These are phyloP conservation scores for Drosophila pectinifera DNA, from an alignment of 1,140 invertebrate genomes.

Conservation along the genomic window DNA sequence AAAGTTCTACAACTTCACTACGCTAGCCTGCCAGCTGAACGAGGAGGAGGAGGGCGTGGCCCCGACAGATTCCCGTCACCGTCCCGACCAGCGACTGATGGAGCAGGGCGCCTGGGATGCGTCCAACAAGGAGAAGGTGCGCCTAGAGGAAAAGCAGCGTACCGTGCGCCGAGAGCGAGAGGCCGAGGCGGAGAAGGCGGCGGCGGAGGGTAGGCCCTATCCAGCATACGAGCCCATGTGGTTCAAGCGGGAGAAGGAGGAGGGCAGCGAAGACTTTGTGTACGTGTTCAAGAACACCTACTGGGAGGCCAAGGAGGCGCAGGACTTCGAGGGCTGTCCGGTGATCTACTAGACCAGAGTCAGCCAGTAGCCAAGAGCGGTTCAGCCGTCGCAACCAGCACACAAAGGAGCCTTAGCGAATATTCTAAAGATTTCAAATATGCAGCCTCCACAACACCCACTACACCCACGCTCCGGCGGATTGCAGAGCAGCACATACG, in stretches of 20 bases:
- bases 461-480: constrained; percentile 17
- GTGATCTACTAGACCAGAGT: constrained; percentile 91
- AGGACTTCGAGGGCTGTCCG: constrained; percentile 96
- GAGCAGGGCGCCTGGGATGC: constrained; percentile 98
- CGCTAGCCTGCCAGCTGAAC: constrained; percentile 98
- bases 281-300: constrained; percentile 95
- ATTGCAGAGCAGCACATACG: constrained; percentile 42
- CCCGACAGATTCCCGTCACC: constrained; percentile 96
- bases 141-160: constrained; percentile 97
- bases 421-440: constrained; percentile 63
- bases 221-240: constrained; percentile 94
- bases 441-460: constrained; percentile 39
- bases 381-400: constrained; percentile 13
- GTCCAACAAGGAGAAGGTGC: constrained; percentile 94
- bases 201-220: constrained; percentile 89
- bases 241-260: constrained; percentile 95
- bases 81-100: constrained; percentile 99
- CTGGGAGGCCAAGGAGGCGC: constrained; percentile 95
- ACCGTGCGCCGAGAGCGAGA: constrained; percentile 90
- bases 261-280: constrained; percentile 91
- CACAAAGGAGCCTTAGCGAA: constrained; percentile 60
- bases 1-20: constrained; percentile 96
- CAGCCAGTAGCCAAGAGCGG: constrained; percentile 4
- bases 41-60: constrained; percentile 96
- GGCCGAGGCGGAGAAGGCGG: constrained; percentile 91